Evolutionary conservation across 1,140 invertebrate species (phyloP).

Genomic region (Dendroctonus valens): DNA sequence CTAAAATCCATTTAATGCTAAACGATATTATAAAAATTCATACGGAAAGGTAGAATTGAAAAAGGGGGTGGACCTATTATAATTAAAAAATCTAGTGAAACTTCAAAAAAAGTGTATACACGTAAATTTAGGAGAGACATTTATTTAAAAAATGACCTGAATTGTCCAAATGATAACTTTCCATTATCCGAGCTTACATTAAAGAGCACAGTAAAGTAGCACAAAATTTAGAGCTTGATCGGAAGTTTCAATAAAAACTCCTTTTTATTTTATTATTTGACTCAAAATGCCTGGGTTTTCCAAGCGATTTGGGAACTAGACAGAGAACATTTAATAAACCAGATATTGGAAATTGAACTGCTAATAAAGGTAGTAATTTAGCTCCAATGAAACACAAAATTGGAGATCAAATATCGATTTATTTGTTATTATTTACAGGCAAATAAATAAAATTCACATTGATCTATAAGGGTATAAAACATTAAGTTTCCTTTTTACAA

Average conservation of each 20-base stretch:
- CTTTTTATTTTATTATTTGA: background rate
- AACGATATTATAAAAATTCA: too few relatives aligned
- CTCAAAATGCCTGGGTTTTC: background rate
- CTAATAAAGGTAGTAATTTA: background rate
- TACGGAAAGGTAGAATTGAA: too few relatives aligned
- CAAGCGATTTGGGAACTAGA: background rate
- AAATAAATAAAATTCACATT: slow-evolving; percentile 13
- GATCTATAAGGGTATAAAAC: slow-evolving; percentile 14
- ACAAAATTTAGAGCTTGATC: too few relatives aligned
- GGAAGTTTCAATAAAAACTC: background rate
- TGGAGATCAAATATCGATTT: background rate
- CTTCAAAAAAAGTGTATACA: too few relatives aligned
- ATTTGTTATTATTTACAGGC: slow-evolving; percentile 1
- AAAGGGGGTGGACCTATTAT: too few relatives aligned
- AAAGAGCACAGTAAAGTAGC: too few relatives aligned
- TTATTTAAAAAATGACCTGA: too few relatives aligned
- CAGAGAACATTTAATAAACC: background rate
- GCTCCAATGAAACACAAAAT: background rate
- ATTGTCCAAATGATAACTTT: too few relatives aligned
- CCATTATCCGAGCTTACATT: too few relatives aligned
- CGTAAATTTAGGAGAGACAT: too few relatives aligned
- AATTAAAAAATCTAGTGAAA: too few relatives aligned
- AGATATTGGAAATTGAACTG: background rate
- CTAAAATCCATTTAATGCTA: too few relatives aligned
- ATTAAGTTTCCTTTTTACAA: slow-evolving; percentile 3